Evolutionary conservation across 2,113 vertebrate genomes (phyloP).

Genomic region (Microcebus griseorufus): DNA sequence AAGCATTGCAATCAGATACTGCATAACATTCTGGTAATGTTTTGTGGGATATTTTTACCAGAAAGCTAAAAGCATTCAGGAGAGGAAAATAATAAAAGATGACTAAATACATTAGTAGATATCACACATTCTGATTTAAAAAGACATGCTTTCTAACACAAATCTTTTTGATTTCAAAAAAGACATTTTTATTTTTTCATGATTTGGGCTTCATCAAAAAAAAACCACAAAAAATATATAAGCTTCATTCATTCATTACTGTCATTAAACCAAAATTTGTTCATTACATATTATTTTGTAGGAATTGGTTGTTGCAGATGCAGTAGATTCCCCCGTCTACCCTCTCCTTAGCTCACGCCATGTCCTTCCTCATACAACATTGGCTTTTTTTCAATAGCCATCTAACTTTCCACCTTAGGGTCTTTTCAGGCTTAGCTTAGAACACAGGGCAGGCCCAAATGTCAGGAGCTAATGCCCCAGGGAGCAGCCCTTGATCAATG

Average conservation of each 20-base stretch:
- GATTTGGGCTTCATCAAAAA: neutral
- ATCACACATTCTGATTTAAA: conserved; percentile 28
- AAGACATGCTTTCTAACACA: neutral
- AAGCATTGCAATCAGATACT: neutral
- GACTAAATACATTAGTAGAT: neutral
- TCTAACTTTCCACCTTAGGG: neutral
- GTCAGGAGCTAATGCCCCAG: neutral
- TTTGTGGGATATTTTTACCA: neutral
- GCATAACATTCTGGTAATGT: neutral
- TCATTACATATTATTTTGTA: neutral
- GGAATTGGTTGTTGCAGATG: neutral
- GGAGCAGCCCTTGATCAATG: neutral
- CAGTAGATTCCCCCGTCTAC: neutral
- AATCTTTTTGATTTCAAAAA: neutral
- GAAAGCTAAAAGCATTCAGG: neutral
- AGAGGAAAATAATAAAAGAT: neutral
- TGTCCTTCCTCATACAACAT: neutral
- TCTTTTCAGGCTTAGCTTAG: neutral
- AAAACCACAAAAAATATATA: neutral
- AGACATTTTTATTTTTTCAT: neutral
- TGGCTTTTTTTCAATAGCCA: neutral
- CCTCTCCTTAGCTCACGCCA: neutral
- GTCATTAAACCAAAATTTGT: neutral
- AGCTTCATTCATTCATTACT: neutral
- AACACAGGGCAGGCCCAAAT: neutral